Base-by-base conservation (phyloP, 2,888 invertebrate genomes). In the Troilus luridus region DNA sequence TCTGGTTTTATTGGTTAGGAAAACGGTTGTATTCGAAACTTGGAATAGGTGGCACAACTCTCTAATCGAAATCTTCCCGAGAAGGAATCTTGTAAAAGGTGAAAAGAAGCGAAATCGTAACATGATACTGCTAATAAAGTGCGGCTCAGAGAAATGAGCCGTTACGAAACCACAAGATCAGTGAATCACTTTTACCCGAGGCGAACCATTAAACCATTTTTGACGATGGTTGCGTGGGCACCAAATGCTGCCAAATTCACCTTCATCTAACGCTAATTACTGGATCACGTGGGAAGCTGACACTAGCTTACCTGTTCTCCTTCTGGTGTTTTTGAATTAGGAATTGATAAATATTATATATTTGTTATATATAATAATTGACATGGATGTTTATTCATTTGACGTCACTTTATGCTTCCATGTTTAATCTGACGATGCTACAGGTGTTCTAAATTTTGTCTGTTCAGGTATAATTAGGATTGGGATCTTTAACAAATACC, bases 131-230 rank as follows among this genome's bases (percentile, higher is more conserved):
- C 7, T 77, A 77, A 77, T 77, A 41, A 19, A 41, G 41, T 77
- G 17, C 41, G 62, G 5, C 21, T 21, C 21, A 62, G 21, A 21
- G 67, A 14, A 24, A 7, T 77, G 41, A 77, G 56, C 85, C 85
- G 85, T 85, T 85, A 85, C 85, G 85, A 85, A 54, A 85, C 19
- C 56, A n/a, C 85, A 56, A 27, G 56, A 85, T 56, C 85, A 58
- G 85, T 85, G 85, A 85, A 54, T 85, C 85, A 85, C 85, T 85
- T 85, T 14, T n/a, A 85, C 85, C 85, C 56, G 85, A 56, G 85
- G 85, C 21, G 56, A 85, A 85, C 85, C 85, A 85, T 85, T 85
- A 85, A 85, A 85, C 85, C 85, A 85, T 85, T 85, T 85, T 85
- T 54, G 85, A 85, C 56, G 5, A 58, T 1, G 56, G 85, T 85